Base-by-base conservation (phyloP, 2,888 invertebrate genomes). In the Eurytoma californica region DNA sequence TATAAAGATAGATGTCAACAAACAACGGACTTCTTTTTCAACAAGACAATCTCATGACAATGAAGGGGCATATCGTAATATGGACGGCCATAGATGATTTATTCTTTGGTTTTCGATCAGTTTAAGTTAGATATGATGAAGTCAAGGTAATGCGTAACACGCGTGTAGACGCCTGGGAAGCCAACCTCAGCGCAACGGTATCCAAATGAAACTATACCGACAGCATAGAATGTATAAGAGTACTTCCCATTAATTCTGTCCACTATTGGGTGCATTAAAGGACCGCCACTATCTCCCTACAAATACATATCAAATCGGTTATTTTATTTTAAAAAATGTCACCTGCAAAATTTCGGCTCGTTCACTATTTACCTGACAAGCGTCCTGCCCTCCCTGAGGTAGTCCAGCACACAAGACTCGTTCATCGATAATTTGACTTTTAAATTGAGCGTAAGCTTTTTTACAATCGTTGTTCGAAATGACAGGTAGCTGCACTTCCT, bases 221-320 rank as follows among this genome's bases (percentile, higher is more conserved):
- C 92, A 51, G 93, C 86, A 79, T 92, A 92, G 86, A 88, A 92
- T 0, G 13, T 16, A 39, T 24, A 24, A 24, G 24, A 24, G 24
- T 24, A 2, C 24, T 24, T 24, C 24, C 3, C 30, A 30, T 4
- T 4, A 4, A 0, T 7, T 39, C 3, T 39, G 0, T 5, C 3
- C 30, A 85, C 89, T 1, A 91, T 91, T 69, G 93, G 91, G 65
- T 90, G 92, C 94, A 95, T 95, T 16, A 96, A 90, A 0, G 96
- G 96, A 3, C 96, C 96, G 0, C 96, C 96, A 67, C 95, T 95
- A 90, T 96, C 96, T 0, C 96, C 90, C 90, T 90, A 66, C n/a
- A 72, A 84, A 85, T 63, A 30, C 4, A 30, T 30, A 3, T 30
- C 4, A 30, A 30, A n/a, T n/a, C n/a, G n/a, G n/a, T n/a, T n/a